Evolutionary conservation across 30 jellyfish, hydroid and myxozoan genomes (phyloP).

Genomic region (Sanderia malayensis): DNA sequence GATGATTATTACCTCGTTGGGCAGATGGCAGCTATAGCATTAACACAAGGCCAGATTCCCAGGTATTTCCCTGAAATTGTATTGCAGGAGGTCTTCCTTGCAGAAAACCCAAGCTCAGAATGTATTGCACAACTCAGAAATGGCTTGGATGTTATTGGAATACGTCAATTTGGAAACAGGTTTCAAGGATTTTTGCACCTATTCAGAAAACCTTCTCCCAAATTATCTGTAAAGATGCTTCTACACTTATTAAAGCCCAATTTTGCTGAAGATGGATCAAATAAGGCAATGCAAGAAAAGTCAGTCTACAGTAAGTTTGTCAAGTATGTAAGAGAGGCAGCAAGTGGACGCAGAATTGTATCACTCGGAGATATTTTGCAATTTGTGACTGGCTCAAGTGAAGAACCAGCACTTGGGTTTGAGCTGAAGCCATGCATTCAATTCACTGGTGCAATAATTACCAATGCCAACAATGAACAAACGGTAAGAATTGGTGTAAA

Average conservation of each 20-base stretch:
- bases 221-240: background rate
- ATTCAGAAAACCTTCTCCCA: background rate
- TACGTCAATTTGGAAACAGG: background rate
- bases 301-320: constrained; percentile 3
- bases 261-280: background rate
- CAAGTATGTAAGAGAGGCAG: constrained; percentile 8
- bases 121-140: background rate
- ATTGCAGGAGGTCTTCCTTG: background rate
- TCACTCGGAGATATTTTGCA: constrained; percentile 1
- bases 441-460: background rate
- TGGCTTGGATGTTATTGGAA: background rate
- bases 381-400: constrained; percentile 3
- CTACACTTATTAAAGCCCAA: background rate
- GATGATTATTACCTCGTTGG: background rate
- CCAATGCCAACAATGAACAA: constrained; percentile 1
- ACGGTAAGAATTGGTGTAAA: too few relatives aligned
- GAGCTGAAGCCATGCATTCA: constrained; percentile 2
- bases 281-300: background rate
- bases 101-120: background rate
- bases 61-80: background rate
- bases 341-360: constrained; percentile 4
- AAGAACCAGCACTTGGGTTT: constrained; percentile 23
- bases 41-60: background rate
- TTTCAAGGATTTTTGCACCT: background rate
- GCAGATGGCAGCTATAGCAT: background rate